Conservation (phyloP, 2,797 vertebrate genomes). For the Mormyrops attenuatus region DNA sequence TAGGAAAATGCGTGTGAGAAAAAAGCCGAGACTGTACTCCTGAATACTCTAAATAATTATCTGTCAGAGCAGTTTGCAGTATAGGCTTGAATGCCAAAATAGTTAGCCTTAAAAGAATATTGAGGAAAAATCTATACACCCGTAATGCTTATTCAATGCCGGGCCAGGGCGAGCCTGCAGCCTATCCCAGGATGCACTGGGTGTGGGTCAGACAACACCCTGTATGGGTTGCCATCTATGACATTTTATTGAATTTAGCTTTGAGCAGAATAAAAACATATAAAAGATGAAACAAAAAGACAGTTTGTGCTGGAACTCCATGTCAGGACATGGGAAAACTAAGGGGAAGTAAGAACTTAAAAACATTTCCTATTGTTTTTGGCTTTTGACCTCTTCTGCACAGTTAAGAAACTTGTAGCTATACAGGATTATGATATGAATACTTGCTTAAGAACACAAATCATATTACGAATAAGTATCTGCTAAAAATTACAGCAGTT, state of each 20-base stretch:
- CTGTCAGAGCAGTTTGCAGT: neutral
- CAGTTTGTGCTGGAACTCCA: neutral
- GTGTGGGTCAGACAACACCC: neutral
- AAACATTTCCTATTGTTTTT: neutral
- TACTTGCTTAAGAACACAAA: neutral
- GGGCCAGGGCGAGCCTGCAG: neutral
- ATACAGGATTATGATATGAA: neutral
- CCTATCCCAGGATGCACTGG: neutral
- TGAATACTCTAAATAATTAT: neutral
- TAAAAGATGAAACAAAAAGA: neutral
- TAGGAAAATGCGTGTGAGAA: neutral
- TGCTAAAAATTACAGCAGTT: neutral
- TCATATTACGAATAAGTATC: neutral
- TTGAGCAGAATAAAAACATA: neutral
- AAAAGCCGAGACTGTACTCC: neutral
- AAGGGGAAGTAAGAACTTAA: neutral
- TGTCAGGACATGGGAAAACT: neutral
- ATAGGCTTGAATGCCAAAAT: neutral
- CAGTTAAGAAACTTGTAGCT: neutral
- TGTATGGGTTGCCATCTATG: neutral
- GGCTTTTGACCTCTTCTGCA: neutral
- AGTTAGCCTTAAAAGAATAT: neutral
- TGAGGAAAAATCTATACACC: neutral
- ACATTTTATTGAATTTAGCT: neutral
- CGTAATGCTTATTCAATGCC: neutral